Percentiles rank a stretch among this genome's conserved stretches.
Evolutionary conservation across 2,888 invertebrate genomes (phyloP).

Genomic region (Rhingia campestris): DNA sequence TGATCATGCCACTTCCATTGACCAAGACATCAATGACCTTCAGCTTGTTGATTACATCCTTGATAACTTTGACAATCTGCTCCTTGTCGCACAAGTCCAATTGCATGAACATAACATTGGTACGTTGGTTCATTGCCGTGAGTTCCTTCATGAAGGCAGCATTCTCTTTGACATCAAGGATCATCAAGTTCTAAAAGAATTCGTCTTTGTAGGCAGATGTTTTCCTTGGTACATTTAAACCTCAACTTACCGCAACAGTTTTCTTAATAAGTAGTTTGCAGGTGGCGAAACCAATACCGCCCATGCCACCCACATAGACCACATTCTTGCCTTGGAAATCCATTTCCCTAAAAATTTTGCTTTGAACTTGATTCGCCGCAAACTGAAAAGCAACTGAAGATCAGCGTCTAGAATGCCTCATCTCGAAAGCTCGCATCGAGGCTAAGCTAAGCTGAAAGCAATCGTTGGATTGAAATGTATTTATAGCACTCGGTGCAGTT

Average conservation of each 20-base stretch:
- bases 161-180: conserved; percentile 68
- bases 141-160: conserved; percentile 42
- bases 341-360: conserved; percentile 44
- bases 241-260: conserved; percentile 59
- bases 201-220: neutral
- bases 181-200: conserved; percentile 61
- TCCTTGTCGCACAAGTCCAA: conserved; percentile 68
- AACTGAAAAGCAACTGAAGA: conserved; percentile 54
- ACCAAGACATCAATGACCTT: conserved; percentile 75
- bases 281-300: conserved; percentile 74
- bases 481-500: conserved; percentile 25
- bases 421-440: conserved; percentile 43
- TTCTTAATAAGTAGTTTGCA: conserved; percentile 69
- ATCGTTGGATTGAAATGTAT: conserved; percentile 12
- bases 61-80: conserved; percentile 56
- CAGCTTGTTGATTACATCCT: conserved; percentile 50
- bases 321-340: conserved; percentile 72
- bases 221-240: neutral
- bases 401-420: conserved; percentile 1
- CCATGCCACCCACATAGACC: conserved; percentile 73
- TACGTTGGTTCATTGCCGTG: conserved; percentile 36
- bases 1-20: conserved; percentile 74
- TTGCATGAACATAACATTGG: conserved; percentile 44
- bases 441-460: neutral
- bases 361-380: conserved; percentile 64